phyloP scores from a whole-genome alignment of 2,797 vertebrate species.

The Tapera naevia region DNA sequence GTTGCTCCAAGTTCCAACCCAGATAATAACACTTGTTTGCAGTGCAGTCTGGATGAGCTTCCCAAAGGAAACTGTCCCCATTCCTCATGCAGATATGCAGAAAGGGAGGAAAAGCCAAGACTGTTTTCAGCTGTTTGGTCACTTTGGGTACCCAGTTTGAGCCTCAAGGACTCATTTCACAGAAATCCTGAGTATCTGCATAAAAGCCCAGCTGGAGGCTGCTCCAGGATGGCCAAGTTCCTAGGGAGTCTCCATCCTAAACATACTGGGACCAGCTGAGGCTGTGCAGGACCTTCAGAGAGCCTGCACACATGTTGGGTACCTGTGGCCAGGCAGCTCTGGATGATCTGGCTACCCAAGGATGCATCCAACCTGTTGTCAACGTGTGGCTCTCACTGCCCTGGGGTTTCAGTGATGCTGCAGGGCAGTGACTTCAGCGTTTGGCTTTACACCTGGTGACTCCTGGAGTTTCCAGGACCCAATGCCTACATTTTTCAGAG shows the following conservation, averaged over 20 bases:
- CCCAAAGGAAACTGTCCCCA: neutral
- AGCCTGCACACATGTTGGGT: too few relatives aligned
- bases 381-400: neutral
- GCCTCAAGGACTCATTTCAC: neutral
- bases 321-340: neutral
- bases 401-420: neutral
- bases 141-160: neutral
- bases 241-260: neutral
- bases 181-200: neutral
- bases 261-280: neutral
- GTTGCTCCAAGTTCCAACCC: neutral
- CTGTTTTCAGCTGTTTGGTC: neutral
- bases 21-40: neutral
- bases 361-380: accelerated
- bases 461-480: neutral
- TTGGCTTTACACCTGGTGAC: too few relatives aligned
- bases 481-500: neutral
- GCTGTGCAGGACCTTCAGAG: neutral
- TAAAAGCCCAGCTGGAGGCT: neutral
- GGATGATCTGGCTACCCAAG: neutral
- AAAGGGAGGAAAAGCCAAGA: neutral
- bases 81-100: neutral
- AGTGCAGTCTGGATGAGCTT: neutral
- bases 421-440: neutral
- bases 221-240: neutral